Percentiles rank a stretch among this genome's conserved stretches.
phyloP scores from a whole-genome alignment of 2,888 invertebrate species.

The Maniola hyperantus region DNA sequence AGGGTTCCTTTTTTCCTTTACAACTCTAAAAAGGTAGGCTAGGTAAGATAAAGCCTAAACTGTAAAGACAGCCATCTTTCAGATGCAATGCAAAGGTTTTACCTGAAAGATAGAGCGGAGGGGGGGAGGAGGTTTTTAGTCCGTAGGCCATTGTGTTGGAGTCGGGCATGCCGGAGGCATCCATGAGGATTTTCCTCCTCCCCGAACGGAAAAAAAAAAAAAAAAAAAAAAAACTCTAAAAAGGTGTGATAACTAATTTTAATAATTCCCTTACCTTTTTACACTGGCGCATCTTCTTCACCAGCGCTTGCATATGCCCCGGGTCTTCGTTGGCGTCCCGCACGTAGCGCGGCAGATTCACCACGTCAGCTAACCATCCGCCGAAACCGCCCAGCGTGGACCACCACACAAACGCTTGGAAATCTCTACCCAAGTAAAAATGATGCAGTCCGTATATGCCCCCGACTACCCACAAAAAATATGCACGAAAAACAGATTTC shows the following conservation, averaged over 20 bases:
- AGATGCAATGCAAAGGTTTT: no score
- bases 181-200: no score
- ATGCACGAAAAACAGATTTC: constrained; percentile 87
- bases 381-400: constrained; percentile 94
- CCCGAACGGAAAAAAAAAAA: no score
- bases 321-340: constrained; percentile 90
- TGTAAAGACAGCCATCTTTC: no score
- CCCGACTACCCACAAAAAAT: constrained; percentile 93
- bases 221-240: no score
- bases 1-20: no score
- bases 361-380: constrained; percentile 94
- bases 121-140: no score
- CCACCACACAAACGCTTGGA: constrained; percentile 96
- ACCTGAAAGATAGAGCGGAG: no score
- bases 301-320: constrained; percentile 84
- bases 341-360: constrained; percentile 92
- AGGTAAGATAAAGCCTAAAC: no score
- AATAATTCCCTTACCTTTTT: constrained; percentile 81
- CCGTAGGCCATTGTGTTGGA: no score
- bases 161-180: no score
- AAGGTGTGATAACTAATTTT: neutral
- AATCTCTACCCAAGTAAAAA: constrained; percentile 93
- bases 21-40: no score
- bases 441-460: constrained; percentile 96
- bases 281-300: constrained; percentile 82